Conservation (phyloP, 2,113 vertebrate genomes). For the Chloroceryle aenea region DNA sequence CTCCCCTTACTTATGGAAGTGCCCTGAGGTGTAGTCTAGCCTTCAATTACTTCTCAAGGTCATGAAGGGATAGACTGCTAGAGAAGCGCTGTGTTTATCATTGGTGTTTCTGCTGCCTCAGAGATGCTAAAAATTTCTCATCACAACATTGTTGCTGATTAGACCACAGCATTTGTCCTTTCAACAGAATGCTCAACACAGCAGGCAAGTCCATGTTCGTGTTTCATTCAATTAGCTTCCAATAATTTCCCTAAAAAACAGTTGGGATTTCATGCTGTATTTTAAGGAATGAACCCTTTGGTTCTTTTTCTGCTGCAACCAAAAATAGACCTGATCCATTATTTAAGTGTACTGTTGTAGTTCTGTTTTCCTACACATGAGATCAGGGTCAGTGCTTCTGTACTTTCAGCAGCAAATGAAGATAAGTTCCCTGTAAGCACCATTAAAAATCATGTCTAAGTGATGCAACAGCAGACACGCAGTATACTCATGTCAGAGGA, state of each 20-base stretch:
- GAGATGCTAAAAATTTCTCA: background rate
- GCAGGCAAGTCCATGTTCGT: background rate
- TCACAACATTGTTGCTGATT: background rate
- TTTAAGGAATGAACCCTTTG: background rate
- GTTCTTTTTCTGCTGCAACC: background rate
- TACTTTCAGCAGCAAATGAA: background rate
- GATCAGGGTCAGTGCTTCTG: background rate
- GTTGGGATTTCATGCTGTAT: background rate
- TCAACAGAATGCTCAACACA: background rate
- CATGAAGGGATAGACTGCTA: background rate
- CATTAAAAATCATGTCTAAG: background rate
- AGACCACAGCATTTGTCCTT: constrained; percentile 25
- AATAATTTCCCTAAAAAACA: constrained; percentile 23
- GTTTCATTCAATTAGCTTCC: constrained; percentile 18
- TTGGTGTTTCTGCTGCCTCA: background rate
- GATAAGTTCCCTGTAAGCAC: background rate
- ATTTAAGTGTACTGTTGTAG: background rate
- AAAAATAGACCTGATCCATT: background rate
- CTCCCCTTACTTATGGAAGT: background rate
- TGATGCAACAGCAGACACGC: background rate
- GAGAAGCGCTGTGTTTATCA: background rate
- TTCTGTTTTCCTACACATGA: background rate
- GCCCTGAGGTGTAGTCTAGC: background rate
- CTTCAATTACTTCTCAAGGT: background rate
- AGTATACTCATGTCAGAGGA: background rate